Evolutionary conservation across 1,140 invertebrate species (phyloP).

Genomic region (Proales similis): DNA sequence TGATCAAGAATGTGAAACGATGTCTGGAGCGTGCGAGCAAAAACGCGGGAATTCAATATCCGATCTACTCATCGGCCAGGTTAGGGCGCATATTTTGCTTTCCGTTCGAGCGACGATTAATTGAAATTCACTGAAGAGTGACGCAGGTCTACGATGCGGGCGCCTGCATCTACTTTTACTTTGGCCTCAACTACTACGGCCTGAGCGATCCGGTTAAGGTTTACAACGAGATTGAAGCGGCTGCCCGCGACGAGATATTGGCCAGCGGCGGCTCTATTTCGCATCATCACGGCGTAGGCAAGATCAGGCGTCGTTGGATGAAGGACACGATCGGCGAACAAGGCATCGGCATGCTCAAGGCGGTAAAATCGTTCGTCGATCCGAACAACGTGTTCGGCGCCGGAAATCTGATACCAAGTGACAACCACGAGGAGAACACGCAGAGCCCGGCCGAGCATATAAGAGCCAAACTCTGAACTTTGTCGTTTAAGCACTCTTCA

Average conservation of each 20-base stretch:
- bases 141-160: constrained; percentile 95
- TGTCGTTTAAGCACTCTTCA: too few species aligned
- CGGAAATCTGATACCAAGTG: constrained; percentile 27
- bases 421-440: constrained; percentile 9
- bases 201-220: constrained; percentile 67
- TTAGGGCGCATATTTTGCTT: constrained; percentile 68
- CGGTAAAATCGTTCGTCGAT: constrained; percentile 77
- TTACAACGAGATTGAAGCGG: constrained; percentile 67
- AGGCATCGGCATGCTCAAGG: constrained; percentile 66
- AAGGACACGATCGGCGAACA: constrained; percentile 68
- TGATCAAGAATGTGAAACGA: constrained; percentile 38
- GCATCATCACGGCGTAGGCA: constrained; percentile 93
- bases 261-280: constrained; percentile 81
- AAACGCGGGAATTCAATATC: constrained; percentile 52
- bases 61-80: constrained; percentile 57
- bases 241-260: constrained; percentile 60
- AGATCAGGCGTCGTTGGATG: constrained; percentile 73
- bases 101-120: too few species aligned
- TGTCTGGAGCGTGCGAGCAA: constrained; percentile 62
- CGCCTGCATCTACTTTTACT: constrained; percentile 96
- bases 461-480: constrained; percentile 11
- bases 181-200: constrained; percentile 73
- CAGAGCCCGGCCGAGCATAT: constrained; percentile 29
- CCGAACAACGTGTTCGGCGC: constrained; percentile 81
- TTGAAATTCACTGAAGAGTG: constrained; percentile 63